Evolutionary conservation across 1,140 invertebrate genomes (phyloP).

Genomic region (Reticulitermes speratus): DNA sequence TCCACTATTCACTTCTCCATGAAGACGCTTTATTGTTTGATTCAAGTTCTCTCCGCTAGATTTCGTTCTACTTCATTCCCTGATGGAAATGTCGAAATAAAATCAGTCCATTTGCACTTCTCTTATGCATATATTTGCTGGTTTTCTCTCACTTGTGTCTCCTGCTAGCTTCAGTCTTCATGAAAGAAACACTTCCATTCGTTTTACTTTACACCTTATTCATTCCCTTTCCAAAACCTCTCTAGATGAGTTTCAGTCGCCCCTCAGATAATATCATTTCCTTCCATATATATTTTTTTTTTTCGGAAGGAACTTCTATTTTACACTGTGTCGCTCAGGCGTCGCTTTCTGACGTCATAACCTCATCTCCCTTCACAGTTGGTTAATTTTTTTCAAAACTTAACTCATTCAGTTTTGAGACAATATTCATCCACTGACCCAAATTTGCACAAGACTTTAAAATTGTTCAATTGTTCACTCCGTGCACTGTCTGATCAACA

Average conservation of each 20-base stretch:
- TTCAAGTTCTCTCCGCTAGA: neutral
- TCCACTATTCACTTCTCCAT: neutral
- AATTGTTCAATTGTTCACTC: too few species aligned
- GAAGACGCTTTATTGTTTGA: neutral
- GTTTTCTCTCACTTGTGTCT: neutral
- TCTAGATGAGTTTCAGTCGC: neutral
- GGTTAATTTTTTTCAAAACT: too few species aligned
- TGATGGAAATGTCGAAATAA: neutral
- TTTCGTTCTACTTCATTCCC: neutral
- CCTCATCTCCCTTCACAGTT: too few species aligned
- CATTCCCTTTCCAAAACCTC: neutral
- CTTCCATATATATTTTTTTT: neutral
- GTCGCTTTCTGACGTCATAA: too few species aligned
- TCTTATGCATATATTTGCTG: neutral
- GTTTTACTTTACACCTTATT: neutral
- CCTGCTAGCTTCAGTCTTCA: neutral
- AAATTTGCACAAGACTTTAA: too few species aligned
- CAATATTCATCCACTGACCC: too few species aligned
- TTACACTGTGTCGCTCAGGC: neutral
- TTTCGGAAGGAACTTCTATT: neutral
- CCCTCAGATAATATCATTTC: neutral
- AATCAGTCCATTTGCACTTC: conserved; percentile 12
- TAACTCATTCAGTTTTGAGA: too few species aligned
- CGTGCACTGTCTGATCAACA: too few species aligned
- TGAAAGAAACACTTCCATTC: neutral